Conservation (phyloP, 1,140 invertebrate genomes). For the Asbolus verrucosus region DNA sequence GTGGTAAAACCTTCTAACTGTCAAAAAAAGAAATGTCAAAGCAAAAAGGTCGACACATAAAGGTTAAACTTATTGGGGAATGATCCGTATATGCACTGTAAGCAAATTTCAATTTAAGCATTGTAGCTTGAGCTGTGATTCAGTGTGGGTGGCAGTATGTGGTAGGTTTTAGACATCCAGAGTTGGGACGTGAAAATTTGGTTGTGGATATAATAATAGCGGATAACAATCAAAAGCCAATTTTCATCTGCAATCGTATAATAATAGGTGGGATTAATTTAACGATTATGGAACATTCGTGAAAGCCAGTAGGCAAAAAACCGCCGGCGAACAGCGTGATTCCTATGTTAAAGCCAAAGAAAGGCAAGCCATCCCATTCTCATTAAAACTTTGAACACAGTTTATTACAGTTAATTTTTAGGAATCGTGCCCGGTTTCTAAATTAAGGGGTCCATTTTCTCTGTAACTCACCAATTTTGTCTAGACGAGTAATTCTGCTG, state of each 20-base stretch:
- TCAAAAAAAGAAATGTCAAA: too few species aligned
- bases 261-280: constrained; percentile 26
- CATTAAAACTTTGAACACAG: constrained; percentile 37
- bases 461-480: constrained; percentile 32
- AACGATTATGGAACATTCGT: constrained; percentile 17
- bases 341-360: constrained; percentile 25
- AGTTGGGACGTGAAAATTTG: constrained; percentile 26
- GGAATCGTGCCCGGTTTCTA: constrained; percentile 27
- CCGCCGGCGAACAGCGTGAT: constrained; percentile 4
- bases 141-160: constrained; percentile 14
- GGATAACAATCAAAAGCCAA: constrained; percentile 33
- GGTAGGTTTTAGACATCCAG: not conserved
- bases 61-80: too few species aligned
- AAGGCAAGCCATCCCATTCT: constrained; percentile 14
- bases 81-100: not conserved
- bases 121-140: not conserved
- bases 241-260: constrained; percentile 23
- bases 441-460: constrained; percentile 13
- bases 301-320: constrained; percentile 26
- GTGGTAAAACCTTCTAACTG: too few species aligned
- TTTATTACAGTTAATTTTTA: constrained; percentile 40
- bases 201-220: constrained; percentile 26
- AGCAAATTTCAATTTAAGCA: constrained; percentile 19
- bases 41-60: too few species aligned
- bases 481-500: constrained; percentile 9